A percentile compares a stretch with the other conserved stretches of the same genome.
These are phyloP conservation scores for Gulo gulo DNA, from an alignment of 2,113 vertebrate species.

Conservation along the genomic window DNA sequence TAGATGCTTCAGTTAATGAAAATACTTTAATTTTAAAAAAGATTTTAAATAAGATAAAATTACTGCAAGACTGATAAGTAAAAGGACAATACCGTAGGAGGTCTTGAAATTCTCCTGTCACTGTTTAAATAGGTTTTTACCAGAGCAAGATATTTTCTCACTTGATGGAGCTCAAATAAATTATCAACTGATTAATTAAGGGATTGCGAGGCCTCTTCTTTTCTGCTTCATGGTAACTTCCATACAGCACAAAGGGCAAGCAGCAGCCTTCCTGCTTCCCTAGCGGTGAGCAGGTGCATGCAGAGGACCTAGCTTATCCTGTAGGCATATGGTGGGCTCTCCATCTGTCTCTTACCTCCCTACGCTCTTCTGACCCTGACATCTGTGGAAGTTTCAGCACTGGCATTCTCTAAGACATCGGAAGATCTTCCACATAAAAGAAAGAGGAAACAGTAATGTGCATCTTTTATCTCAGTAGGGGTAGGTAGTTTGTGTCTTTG, in stretches of 20 bases:
- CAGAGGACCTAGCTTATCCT: rapidly evolving
- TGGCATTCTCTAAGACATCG: background rate
- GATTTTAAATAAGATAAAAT: background rate
- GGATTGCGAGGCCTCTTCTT: background rate
- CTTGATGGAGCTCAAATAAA: background rate
- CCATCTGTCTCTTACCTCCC: background rate
- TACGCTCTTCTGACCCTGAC: background rate
- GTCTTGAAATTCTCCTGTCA: background rate
- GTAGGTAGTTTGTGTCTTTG: background rate
- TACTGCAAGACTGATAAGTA: background rate
- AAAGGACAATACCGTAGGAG: background rate
- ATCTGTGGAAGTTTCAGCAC: background rate
- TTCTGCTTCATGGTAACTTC: background rate
- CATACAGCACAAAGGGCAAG: no score
- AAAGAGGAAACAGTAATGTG: background rate
- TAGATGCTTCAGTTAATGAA: background rate
- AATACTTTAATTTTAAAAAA: background rate
- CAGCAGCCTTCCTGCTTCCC: background rate
- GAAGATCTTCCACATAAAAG: background rate
- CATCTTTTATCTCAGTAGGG: background rate
- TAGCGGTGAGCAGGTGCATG: rapidly evolving
- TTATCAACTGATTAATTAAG: background rate
- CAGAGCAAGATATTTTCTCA: background rate
- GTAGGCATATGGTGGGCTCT: rapidly evolving
- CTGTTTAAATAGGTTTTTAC: background rate